These are phyloP conservation scores for Mus caroli DNA, from an alignment of 2,797 vertebrate species.

Conservation along the genomic window DNA sequence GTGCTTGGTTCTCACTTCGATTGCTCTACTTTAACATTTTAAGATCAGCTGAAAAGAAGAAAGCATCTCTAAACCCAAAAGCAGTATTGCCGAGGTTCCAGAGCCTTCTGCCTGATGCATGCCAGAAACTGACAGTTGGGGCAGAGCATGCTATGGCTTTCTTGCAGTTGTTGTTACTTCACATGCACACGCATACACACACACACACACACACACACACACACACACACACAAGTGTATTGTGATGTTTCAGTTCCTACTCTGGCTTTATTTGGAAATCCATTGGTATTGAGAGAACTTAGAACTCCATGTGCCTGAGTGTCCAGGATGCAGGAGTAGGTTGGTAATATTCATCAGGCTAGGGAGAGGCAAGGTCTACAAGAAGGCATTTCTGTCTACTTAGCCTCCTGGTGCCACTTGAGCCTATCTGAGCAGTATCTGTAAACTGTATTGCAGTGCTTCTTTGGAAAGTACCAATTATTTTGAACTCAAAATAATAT, in stretches of 20 bases:
- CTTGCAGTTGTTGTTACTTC: background rate
- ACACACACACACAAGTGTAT: background rate
- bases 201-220: background rate
- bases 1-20: background rate
- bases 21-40: constrained; percentile 5
- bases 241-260: background rate
- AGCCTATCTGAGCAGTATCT: background rate
- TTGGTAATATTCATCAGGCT: background rate
- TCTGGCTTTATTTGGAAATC: constrained; percentile 14
- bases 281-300: background rate
- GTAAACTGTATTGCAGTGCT: background rate
- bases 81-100: background rate
- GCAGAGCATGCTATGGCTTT: background rate
- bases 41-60: constrained; percentile 49
- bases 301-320: background rate
- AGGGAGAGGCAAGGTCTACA: background rate
- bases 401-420: background rate
- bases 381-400: background rate
- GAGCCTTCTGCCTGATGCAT: background rate
- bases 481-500: constrained; percentile 71
- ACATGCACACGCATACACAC: background rate
- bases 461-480: constrained; percentile 60
- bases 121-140: constrained; percentile 1
- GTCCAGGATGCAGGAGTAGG: background rate
- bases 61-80: background rate